Evolutionary conservation across 2,797 vertebrate genomes (phyloP), one percentile per base, ranked within the genome.

Genomic region (Phrynocephalus guinanensis): DNA sequence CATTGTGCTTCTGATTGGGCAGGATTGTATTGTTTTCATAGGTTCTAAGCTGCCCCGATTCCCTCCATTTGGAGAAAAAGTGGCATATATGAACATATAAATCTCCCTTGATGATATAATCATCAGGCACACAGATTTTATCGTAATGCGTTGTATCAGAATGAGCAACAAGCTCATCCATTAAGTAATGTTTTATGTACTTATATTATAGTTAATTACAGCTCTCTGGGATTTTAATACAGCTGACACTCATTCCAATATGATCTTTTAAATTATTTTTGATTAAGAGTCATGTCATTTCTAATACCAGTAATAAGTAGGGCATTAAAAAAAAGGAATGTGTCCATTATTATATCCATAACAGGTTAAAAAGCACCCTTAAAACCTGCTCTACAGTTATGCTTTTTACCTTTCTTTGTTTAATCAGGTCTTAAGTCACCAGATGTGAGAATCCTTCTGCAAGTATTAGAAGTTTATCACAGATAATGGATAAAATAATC

Each of bases 391-490:
- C 90, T 60, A 60, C 82, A 86, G 87, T 83, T 30, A 1, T 52
- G 71, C 84, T 67, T 82, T 44, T 8, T 16, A 52, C 16, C 30
- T 60, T 63, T 2, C 71, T 92, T 88, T 86, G 91, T 92, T 91
- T 88, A 78, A 28, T 71, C 44, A 90, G 50, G 83, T 89, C 80
- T 83, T 89, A 60, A 91, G 87, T 93, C 91, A 92, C 86, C 92
- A 81, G 33, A 86, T 90, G 24, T 88, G 86, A 75, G 28, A 87
- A 87, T 94, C 91, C 87, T 44, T 93, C 91, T 92, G 84, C 63
- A 91, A 63, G 79, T 56, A 30, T 88, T 94, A 76, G 9, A 88
- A 52, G 75, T 87, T 24, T 85, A 83, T 93, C 88, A 89, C 52
- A 30, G 66, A 70, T 66, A 93, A 93, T 73, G 78, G 85, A 92